Percentiles rank a stretch among this genome's conserved stretches.
Conservation (phyloP, 64 coral and sea anemone genomes). For the Pocillopora verrucosa region DNA sequence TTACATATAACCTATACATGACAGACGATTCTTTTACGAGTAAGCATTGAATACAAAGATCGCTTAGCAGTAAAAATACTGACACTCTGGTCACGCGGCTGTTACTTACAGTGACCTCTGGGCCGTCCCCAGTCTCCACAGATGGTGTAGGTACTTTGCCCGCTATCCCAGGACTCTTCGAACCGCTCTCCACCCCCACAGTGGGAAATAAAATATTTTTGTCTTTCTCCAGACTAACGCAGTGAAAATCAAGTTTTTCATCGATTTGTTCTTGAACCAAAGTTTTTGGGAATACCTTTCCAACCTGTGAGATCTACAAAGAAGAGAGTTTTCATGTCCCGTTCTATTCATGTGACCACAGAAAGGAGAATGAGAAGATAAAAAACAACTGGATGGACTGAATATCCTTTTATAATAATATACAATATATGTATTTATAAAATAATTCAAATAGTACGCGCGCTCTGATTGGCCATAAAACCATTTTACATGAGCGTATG, state of each 20-base stretch:
- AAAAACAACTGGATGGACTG: background rate
- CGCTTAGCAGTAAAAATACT: too few relatives aligned
- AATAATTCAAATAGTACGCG: too few relatives aligned
- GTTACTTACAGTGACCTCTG: background rate
- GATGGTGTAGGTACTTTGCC: background rate
- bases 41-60: too few relatives aligned
- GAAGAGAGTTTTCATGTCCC: background rate
- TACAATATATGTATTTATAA: too few relatives aligned
- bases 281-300: conserved; percentile 58
- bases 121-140: background rate
- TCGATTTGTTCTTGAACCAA: conserved; percentile 3
- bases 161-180: background rate
- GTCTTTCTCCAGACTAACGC: conserved; percentile 34
- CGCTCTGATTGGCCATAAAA: too few relatives aligned
- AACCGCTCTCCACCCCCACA: background rate
- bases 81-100: background rate
- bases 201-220: conserved; percentile 25
- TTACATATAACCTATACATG: too few relatives aligned
- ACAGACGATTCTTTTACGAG: too few relatives aligned
- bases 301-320: conserved; percentile 36
- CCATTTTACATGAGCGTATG: too few relatives aligned
- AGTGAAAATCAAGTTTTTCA: conserved; percentile 36
- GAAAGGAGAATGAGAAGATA: background rate
- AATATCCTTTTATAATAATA: background rate
- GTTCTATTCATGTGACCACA: background rate